These are phyloP conservation scores for Geodia barretti DNA, from an alignment of 37 sponge, comb jelly and placozoan genomes.

Conservation along the genomic window DNA sequence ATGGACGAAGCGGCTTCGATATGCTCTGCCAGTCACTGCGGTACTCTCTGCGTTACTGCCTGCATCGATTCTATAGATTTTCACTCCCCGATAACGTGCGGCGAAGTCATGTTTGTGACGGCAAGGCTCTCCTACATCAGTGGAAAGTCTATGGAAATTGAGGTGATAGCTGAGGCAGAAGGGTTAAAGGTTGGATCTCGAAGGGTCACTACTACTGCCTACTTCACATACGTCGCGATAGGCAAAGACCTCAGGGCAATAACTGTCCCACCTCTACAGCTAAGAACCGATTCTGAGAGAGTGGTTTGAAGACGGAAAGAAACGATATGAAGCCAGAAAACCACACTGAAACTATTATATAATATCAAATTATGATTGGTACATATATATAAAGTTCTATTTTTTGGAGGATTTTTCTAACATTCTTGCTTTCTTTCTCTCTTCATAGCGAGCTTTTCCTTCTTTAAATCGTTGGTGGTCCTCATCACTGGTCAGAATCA, in stretches of 20 bases:
- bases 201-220: constrained; percentile 31
- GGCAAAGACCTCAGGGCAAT: not conserved
- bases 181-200: constrained; percentile 14
- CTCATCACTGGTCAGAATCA: constrained; percentile 44
- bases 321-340: constrained; percentile 33
- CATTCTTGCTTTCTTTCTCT: constrained; percentile 51
- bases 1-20: constrained; percentile 65
- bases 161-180: constrained; percentile 42
- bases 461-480: constrained; percentile 58
- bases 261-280: constrained; percentile 8
- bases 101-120: constrained; percentile 44
- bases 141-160: constrained; percentile 52
- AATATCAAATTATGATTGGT: not conserved
- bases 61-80: constrained; percentile 67
- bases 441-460: constrained; percentile 51
- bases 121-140: constrained; percentile 51
- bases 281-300: constrained; percentile 35
- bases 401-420: not conserved
- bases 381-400: not conserved
- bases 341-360: not conserved
- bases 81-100: constrained; percentile 28
- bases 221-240: constrained; percentile 64
- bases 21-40: constrained; percentile 44
- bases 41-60: constrained; percentile 42
- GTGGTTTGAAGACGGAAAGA: constrained; percentile 12